Base-by-base conservation (phyloP, 2,888 invertebrate genomes). In the Agonopterix subpropinquella region DNA sequence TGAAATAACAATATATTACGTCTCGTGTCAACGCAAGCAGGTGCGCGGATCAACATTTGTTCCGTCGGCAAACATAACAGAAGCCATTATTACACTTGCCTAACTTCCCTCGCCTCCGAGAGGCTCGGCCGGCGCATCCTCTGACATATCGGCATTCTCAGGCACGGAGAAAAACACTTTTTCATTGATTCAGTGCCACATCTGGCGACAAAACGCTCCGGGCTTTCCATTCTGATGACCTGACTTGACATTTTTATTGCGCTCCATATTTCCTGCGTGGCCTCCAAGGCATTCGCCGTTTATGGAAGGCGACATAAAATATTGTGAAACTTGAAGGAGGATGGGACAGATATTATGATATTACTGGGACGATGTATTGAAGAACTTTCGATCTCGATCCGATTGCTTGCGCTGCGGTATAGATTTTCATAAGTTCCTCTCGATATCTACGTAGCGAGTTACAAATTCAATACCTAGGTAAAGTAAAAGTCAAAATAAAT, bases 181-280 rank as follows among this genome's bases (percentile, higher is more conserved):
- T 86, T 87, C 87, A 87, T 86, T 85, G 87, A 86, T 85, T 85
- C 85, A 78, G 78, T 74, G 82, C 66, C 87, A 80, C 88, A 87
- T 85, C 88, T 86, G 87, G 87, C 82, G 81, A 80, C 79, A 77
- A 81, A 85, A 85, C 79, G 87, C 86, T 79, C 74, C 79, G 74
- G 77, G 86, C 82, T 81, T 84, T 83, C 79, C 79, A 78, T 82
- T 81, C 82, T 87, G 87, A 88, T 87, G 88, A 87, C 88, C 86
- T 86, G 85, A 87, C 86, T 85, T 87, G 88, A 86, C 86, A 87
- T 86, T 86, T 87, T 88, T 88, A 87, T 28, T 85, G 82, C 84
- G 66, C 64, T 70, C 83, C 79, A 88, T 87, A 87, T 85, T 85
- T 84, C 68, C 74, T 71, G 67, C 61, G 54, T 65, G 77, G 79